Evolutionary conservation across 2,888 invertebrate genomes (phyloP).

Genomic region (Dromius quadrimaculatus): DNA sequence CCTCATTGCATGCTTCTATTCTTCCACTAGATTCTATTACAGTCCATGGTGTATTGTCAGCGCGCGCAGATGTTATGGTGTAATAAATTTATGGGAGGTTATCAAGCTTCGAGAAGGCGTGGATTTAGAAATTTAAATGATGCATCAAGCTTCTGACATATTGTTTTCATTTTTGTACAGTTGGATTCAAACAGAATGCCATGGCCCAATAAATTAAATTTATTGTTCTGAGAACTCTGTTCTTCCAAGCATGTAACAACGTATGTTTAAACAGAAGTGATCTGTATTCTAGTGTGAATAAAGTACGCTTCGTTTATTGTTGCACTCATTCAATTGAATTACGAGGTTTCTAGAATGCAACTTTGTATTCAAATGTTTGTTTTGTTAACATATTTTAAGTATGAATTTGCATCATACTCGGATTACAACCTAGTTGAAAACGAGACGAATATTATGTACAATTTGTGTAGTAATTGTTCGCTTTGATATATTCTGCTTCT

Average conservation of each 20-base stretch:
- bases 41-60: neutral
- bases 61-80: conserved; percentile 11
- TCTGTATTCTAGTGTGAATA: neutral
- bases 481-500: too few species aligned
- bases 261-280: neutral
- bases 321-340: neutral
- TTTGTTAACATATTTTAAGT: too few species aligned
- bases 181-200: conserved; percentile 27
- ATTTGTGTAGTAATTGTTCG: too few species aligned
- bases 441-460: too few species aligned
- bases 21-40: too few species aligned
- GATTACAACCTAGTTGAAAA: too few species aligned
- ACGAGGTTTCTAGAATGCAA: too few species aligned
- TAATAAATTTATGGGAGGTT: conserved; percentile 26
- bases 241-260: neutral
- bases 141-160: conserved; percentile 26
- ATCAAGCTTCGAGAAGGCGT: conserved; percentile 31
- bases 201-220: conserved; percentile 1
- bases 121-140: conserved; percentile 27
- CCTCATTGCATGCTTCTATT: too few species aligned
- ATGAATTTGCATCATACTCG: too few species aligned
- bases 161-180: conserved; percentile 18
- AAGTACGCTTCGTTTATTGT: neutral
- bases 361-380: too few species aligned
- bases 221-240: conserved; percentile 22